Base-by-base conservation (phyloP, 2,888 invertebrate species). In the Cheilosia grossa region DNA sequence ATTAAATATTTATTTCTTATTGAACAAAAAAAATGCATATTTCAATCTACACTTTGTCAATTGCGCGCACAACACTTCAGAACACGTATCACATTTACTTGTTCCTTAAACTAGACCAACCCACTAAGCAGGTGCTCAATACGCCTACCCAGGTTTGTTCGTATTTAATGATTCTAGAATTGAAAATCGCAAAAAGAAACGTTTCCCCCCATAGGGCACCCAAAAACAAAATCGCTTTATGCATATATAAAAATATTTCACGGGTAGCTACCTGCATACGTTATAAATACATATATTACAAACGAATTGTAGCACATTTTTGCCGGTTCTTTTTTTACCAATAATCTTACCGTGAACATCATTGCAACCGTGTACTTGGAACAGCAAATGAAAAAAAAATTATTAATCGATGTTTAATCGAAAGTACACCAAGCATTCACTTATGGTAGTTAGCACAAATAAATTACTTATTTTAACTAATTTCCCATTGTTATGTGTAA, bases 281-380 rank as follows among this genome's bases (percentile, higher is more conserved):
- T 44, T 27, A 30, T 30, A 30, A 30, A 59, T 54, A 66, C 19
- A 61, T 24, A 66, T 47, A 66, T 54, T 33, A 54, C 9, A 37
- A 59, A 40, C 44, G 17, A 47, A 47, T 9, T 47, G 19, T 47
- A 58, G 24, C 44, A 75, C 47, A 69, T 77, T 82, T 81, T 75
- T 70, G 72, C 86, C 86, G 79, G 85, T 70, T 70, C 44, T 51
- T 53, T 61, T 63, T 63, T 78, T 70, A 33, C 19, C 37, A 74
- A 51, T 19, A 74, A 83, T 88, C 91, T 92, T 91, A 93, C 93
- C 90, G 93, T 93, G 90, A 93, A 93, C 93, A 93, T 93, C 93
- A 93, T 93, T 87, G 91, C 91, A 72, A 67, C 56, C 21, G 66
- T 72, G 66, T 88, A 77, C 51, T 66, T 30, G 15, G 19, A 63